Percentiles rank a stretch among this genome's conserved stretches.
Evolutionary conservation across 2,113 vertebrate species (phyloP).

Genomic region (Copsychus sechellarum): DNA sequence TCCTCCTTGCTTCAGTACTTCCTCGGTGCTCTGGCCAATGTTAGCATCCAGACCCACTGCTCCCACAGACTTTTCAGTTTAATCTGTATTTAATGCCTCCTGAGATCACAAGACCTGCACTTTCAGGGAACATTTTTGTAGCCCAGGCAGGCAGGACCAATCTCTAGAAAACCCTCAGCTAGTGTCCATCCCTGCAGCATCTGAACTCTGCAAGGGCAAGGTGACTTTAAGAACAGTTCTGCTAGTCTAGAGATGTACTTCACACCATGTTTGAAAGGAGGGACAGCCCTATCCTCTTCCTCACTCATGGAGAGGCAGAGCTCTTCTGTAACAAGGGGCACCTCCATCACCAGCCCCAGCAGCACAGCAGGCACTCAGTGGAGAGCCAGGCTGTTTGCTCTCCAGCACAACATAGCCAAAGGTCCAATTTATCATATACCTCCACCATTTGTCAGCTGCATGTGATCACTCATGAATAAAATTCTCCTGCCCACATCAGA

Average conservation of each 20-base stretch:
- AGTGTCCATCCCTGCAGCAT: background rate
- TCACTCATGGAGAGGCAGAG: background rate
- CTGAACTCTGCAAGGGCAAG: background rate
- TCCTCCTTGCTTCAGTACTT: background rate
- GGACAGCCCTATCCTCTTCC: background rate
- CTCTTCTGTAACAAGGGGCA: background rate
- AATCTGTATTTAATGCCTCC: background rate
- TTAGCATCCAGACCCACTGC: background rate
- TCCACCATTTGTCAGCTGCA: background rate
- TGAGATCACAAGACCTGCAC: background rate
- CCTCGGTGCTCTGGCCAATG: background rate
- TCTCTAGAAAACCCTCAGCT: background rate
- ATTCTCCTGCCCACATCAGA: background rate
- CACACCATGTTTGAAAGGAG: background rate
- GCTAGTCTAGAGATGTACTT: background rate
- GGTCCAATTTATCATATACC: background rate
- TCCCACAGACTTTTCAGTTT: background rate
- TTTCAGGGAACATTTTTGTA: background rate
- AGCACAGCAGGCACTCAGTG: background rate
- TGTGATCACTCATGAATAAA: slow-evolving; percentile 2
- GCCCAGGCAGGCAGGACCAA: background rate
- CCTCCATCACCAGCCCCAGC: background rate
- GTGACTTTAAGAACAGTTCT: background rate
- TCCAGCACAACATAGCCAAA: background rate
- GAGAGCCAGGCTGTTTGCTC: background rate